Conservation (phyloP, 2,888 invertebrate genomes). For the Caenorhabditis doughertyi region DNA sequence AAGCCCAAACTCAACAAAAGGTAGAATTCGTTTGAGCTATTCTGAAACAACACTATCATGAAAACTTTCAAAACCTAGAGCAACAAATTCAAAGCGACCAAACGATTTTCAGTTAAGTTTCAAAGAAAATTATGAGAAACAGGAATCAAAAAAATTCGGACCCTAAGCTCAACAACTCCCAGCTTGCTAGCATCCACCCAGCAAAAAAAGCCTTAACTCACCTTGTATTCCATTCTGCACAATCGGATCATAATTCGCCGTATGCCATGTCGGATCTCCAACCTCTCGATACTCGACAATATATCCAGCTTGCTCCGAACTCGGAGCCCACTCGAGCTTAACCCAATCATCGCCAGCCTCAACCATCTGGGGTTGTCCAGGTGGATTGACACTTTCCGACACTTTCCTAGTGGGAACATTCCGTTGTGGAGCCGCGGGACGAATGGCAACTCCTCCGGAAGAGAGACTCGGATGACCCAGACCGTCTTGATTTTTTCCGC, state of each 20-base stretch:
- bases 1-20: no score
- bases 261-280: slow-evolving; percentile 79
- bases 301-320: slow-evolving; percentile 73
- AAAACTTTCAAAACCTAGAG: no score
- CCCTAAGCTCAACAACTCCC: no score
- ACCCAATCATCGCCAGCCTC: slow-evolving; percentile 81
- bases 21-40: no score
- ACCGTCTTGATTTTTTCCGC: slow-evolving; percentile 80
- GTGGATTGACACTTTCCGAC: slow-evolving; percentile 51
- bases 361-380: slow-evolving; percentile 75
- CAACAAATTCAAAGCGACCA: no score
- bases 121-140: no score
- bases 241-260: slow-evolving; percentile 77
- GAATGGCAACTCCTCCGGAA: slow-evolving; percentile 57
- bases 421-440: slow-evolving; percentile 66
- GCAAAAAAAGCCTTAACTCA: no score
- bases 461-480: slow-evolving; percentile 67
- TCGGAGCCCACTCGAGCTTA: slow-evolving; percentile 78
- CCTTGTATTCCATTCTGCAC: slow-evolving; percentile 76
- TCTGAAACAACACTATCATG: no score
- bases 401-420: slow-evolving; percentile 49
- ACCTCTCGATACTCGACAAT: slow-evolving; percentile 81
- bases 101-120: no score
- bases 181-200: no score
- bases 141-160: no score